A percentile compares a stretch with the other conserved stretches of the same genome.
Evolutionary conservation across 2,113 vertebrate genomes (phyloP).

Genomic region (Burhinus oedicnemus): DNA sequence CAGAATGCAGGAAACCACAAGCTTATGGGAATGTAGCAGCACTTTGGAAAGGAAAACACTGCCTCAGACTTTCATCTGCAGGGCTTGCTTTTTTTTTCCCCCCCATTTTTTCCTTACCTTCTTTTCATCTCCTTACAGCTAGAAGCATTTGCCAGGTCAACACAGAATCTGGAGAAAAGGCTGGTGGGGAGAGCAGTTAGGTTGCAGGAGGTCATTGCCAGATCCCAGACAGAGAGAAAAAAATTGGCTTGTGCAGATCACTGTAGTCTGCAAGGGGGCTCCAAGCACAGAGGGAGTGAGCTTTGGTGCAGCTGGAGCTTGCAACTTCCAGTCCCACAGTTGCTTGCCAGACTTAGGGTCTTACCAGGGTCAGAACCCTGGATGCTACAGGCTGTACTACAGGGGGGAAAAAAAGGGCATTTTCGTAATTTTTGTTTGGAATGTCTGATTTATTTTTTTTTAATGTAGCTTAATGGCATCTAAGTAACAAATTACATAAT

Average conservation of each 20-base stretch:
- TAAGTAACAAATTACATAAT: constrained; percentile 17
- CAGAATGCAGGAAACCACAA: constrained; percentile 79
- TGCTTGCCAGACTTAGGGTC: neutral
- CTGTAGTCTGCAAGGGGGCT: neutral
- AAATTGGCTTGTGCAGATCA: neutral
- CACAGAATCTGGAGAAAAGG: constrained; percentile 7
- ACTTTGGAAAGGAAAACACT: constrained; percentile 78
- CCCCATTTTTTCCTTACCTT: constrained; percentile 37
- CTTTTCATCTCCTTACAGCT: constrained; percentile 64
- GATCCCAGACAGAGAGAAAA: neutral
- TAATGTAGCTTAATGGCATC: neutral
- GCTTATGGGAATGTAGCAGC: constrained; percentile 73
- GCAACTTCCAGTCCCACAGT: neutral
- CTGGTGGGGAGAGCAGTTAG: constrained; percentile 11
- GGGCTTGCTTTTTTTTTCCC: neutral
- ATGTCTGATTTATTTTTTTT: neutral
- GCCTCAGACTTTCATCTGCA: constrained; percentile 74
- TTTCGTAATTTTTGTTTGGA: neutral
- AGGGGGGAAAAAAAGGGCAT: fast-evolving
- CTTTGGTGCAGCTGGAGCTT: neutral
- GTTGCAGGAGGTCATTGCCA: constrained; percentile 16
- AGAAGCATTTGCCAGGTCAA: constrained; percentile 43
- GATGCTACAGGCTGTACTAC: neutral
- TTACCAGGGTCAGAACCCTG: neutral
- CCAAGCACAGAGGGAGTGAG: neutral